Percentiles rank a stretch among this genome's conserved stretches.
These are phyloP conservation scores for Hemistola chrysoprasaria DNA, from an alignment of 2,888 invertebrate genomes.

Conservation along the genomic window DNA sequence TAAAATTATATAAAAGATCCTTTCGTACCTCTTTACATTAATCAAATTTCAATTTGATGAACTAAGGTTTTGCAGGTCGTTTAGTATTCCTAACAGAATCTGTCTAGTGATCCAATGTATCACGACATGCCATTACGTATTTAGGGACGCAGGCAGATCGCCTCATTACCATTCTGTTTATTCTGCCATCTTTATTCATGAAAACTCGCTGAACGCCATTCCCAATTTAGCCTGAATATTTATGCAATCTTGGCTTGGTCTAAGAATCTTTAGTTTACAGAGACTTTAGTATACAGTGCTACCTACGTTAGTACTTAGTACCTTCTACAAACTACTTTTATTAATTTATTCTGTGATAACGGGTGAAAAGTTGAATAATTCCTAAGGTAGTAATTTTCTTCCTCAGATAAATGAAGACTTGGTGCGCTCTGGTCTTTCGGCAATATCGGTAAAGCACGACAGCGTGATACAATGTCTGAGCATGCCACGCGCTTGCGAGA, in stretches of 20 bases:
- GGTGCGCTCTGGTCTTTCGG: constrained; percentile 67
- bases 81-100: constrained; percentile 10
- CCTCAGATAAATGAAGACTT: constrained; percentile 68
- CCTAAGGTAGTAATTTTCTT: too few species aligned
- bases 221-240: constrained; percentile 30
- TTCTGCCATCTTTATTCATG: constrained; percentile 39
- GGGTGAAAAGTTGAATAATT: too few species aligned
- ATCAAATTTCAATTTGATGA: constrained; percentile 1
- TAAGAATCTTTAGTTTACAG: constrained; percentile 10
- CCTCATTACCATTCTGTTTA: constrained; percentile 32
- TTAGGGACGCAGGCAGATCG: constrained; percentile 25
- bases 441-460: constrained; percentile 73
- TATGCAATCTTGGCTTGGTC: constrained; percentile 17
- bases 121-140: constrained; percentile 13
- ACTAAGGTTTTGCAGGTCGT: constrained; percentile 1
- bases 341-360: too few species aligned
- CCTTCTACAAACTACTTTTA: too few species aligned
- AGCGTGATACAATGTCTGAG: constrained; percentile 63
- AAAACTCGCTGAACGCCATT: constrained; percentile 22
- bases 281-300: too few species aligned
- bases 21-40: too few species aligned
- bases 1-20: too few species aligned
- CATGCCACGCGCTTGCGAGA: constrained; percentile 62
- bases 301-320: too few species aligned
- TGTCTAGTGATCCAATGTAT: constrained; percentile 10